Base-by-base conservation (phyloP, 2,113 vertebrate species). In the Aramus guarauna region DNA sequence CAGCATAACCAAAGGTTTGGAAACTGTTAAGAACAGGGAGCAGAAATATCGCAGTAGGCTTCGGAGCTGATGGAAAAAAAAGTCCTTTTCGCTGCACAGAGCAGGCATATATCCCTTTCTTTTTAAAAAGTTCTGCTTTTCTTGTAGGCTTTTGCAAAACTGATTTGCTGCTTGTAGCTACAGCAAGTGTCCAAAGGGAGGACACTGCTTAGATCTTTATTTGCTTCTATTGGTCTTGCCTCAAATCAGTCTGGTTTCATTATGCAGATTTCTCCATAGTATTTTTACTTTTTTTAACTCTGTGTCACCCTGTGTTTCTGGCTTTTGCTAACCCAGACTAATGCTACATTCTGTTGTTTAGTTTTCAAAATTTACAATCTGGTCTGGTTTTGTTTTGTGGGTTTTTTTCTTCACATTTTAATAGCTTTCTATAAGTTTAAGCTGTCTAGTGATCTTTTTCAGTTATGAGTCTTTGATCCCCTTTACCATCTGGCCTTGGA, bases 401-500 rank as follows among this genome's bases (percentile, higher is more conserved):
- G 3, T 15, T 27, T 68, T 53, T 62, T 78, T n/a, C 24, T 41
- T 30, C 30, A 47, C 8, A n/a, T 95, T 77, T 92, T 81, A 89
- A 67, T 86, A 87, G 80, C 83, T 87, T 95, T 84, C 83, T 84
- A 5, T 80, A 84, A 59, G 50, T 91, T 95, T 81, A 89, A 67
- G 43, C 39, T 91, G 85, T 77, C 50, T 81, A 76, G 37, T 50
- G 80, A 77, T 97, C 89, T 89, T 95, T 92, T 96, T 50, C 89
- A 95, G 95, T 91, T 91, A n/a, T 24, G 56, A 84, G 55, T 86
- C 91, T 95, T 84, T 89, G 93, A 94, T 87, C 83, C 37, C 84
- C 76, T 81, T 94, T 89, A 73, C 91, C 94, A 92, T 94, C 95
- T 95, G 94, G 83, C 73, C 77, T 74, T 74, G 47, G 76, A 94